Evolutionary conservation across 1,140 invertebrate species (phyloP).

Genomic region (Linepithema humile): DNA sequence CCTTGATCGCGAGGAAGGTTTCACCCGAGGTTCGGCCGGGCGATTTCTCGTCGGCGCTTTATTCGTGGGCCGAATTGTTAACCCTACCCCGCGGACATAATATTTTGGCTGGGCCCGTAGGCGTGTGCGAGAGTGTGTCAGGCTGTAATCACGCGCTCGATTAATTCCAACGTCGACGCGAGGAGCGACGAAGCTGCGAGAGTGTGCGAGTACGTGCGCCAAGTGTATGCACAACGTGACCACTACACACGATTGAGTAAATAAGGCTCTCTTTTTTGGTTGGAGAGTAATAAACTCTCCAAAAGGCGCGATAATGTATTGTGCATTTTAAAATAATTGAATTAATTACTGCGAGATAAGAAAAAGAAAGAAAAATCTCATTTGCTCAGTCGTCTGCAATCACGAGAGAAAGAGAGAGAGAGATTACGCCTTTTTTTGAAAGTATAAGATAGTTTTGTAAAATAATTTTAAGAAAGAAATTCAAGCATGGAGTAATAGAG

Average conservation of each 20-base stretch:
- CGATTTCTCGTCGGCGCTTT: constrained; percentile 41
- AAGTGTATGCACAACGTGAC: constrained; percentile 16
- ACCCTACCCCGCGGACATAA: constrained; percentile 6
- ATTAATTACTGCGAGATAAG: not conserved
- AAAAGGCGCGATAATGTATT: not conserved
- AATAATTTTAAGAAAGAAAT: too few relatives aligned
- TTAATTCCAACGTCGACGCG: constrained; percentile 47
- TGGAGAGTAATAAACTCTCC: not conserved
- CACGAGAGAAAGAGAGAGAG: too few relatives aligned
- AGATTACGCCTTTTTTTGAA: too few relatives aligned
- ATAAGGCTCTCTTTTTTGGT: not conserved
- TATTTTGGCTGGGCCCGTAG: constrained; percentile 49
- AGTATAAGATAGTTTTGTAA: too few relatives aligned
- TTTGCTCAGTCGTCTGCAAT: too few relatives aligned
- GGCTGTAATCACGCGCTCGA: constrained; percentile 49
- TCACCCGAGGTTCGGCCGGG: not conserved
- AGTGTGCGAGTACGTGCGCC: constrained; percentile 13
- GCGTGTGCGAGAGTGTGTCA: constrained; percentile 30
- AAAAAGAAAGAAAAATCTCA: not conserved
- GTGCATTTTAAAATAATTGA: not conserved
- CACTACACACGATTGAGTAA: not conserved
- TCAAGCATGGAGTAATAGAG: too few relatives aligned
- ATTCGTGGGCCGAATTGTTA: constrained; percentile 31
- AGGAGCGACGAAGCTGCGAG: not conserved
- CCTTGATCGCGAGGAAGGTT: constrained; percentile 24